Percentiles rank a stretch among this genome's conserved stretches.
Conservation (phyloP, 1,140 invertebrate species). For the Cyclina sinensis region DNA sequence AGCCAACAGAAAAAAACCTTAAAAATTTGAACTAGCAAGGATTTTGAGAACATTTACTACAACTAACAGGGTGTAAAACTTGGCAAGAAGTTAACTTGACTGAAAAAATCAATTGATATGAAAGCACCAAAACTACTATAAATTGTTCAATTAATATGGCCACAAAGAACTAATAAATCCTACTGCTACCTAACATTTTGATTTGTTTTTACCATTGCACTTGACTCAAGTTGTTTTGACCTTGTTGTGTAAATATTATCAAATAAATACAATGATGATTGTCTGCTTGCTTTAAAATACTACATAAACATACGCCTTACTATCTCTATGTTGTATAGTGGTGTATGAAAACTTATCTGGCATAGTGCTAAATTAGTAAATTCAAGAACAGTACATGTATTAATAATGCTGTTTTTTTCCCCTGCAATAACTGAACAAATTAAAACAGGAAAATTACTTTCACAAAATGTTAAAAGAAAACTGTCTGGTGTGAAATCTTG, state of each 20-base stretch:
- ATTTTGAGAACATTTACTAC: too few relatives aligned
- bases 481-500: too few relatives aligned
- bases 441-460: too few relatives aligned
- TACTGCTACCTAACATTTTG: background rate
- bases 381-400: too few relatives aligned
- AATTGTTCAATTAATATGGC: background rate
- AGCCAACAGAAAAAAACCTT: too few relatives aligned
- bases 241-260: background rate
- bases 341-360: too few relatives aligned
- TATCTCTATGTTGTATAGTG: background rate
- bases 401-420: too few relatives aligned
- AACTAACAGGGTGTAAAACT: background rate
- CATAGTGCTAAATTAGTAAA: too few relatives aligned
- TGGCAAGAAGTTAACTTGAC: constrained; percentile 5
- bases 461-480: too few relatives aligned
- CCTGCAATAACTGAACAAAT: too few relatives aligned
- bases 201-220: background rate
- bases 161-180: background rate
- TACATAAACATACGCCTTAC: background rate
- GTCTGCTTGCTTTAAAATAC: background rate
- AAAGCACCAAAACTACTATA: background rate
- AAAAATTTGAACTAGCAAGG: too few relatives aligned
- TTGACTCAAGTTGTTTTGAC: background rate
- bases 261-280: background rate
- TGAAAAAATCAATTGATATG: background rate